These are phyloP conservation scores for Leptinotarsa texana DNA, from an alignment of 1,140 invertebrate species.

Conservation along the genomic window DNA sequence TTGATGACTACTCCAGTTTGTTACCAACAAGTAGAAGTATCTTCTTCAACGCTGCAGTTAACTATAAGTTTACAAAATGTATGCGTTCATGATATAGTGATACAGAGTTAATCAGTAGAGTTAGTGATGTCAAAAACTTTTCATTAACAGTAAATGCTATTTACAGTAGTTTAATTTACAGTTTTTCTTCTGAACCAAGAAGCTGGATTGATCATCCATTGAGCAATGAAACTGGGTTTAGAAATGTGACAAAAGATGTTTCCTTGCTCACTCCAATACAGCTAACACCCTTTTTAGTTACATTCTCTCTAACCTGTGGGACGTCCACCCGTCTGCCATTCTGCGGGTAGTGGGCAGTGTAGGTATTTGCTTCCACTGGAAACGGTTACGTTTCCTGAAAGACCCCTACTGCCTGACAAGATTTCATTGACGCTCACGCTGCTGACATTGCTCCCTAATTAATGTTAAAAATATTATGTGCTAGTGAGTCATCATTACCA, in stretches of 20 bases:
- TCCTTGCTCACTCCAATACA: neutral
- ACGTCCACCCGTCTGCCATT: conserved; percentile 54
- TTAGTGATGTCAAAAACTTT: too few species aligned
- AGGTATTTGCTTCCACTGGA: conserved; percentile 76
- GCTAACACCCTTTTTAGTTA: neutral
- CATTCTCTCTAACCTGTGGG: conserved; percentile 49
- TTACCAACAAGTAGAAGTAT: too few species aligned
- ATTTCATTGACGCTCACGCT: conserved; percentile 46
- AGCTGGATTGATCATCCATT: too few species aligned
- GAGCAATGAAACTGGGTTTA: neutral
- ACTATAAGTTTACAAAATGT: too few species aligned
- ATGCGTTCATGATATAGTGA: too few species aligned
- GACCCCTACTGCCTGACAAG: conserved; percentile 45
- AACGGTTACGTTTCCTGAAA: conserved; percentile 75
- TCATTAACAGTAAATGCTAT: too few species aligned
- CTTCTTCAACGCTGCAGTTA: too few species aligned
- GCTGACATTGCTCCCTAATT: conserved; percentile 42
- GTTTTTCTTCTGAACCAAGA: too few species aligned
- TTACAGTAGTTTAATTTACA: too few species aligned
- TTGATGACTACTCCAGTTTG: too few species aligned
- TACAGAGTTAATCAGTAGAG: too few species aligned
- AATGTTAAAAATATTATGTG: conserved; percentile 13
- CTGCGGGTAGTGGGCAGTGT: conserved; percentile 72
- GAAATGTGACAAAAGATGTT: neutral
- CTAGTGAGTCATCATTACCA: too few species aligned